Conservation (phyloP, 2,888 invertebrate genomes). For the Drosophila limbata region DNA sequence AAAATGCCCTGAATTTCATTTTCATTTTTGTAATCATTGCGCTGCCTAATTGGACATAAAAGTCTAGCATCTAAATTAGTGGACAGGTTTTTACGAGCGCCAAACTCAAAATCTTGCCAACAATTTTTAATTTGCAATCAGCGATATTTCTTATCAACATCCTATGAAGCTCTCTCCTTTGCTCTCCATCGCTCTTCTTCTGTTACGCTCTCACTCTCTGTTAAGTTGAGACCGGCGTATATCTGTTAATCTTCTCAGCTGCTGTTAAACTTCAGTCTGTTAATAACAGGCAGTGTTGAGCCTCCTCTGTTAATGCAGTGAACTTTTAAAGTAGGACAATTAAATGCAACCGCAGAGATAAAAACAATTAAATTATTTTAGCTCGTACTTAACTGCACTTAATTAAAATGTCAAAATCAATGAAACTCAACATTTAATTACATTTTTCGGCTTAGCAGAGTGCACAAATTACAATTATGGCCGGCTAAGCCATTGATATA, state of each 20-base stretch:
- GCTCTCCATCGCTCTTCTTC: slow-evolving; percentile 7
- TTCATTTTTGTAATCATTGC: slow-evolving; percentile 64
- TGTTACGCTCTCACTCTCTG: neutral
- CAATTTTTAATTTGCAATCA: slow-evolving; percentile 55
- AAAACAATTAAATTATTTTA: slow-evolving; percentile 11
- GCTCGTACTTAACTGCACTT: slow-evolving; percentile 27
- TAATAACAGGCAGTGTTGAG: slow-evolving; percentile 25
- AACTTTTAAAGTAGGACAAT: slow-evolving; percentile 6
- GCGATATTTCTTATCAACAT: slow-evolving; percentile 31
- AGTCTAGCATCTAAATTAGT: slow-evolving; percentile 54
- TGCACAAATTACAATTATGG: slow-evolving; percentile 19
- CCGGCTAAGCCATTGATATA: slow-evolving; percentile 33
- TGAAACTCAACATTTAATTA: slow-evolving; percentile 51
- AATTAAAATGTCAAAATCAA: slow-evolving; percentile 68
- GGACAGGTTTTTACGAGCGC: slow-evolving; percentile 27
- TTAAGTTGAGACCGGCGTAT: slow-evolving; percentile 36
- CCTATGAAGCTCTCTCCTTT: slow-evolving; percentile 9
- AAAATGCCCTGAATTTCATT: slow-evolving; percentile 64
- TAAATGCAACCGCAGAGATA: slow-evolving; percentile 22
- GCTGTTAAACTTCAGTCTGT: slow-evolving; percentile 26
- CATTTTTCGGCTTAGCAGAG: slow-evolving; percentile 26
- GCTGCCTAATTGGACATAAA: slow-evolving; percentile 58
- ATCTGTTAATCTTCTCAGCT: slow-evolving; percentile 6
- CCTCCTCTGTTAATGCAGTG: slow-evolving; percentile 4
- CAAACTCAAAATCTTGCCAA: slow-evolving; percentile 21